Evolutionary conservation across 1,140 invertebrate species (phyloP).

Genomic region (Ridgeia piscesae): DNA sequence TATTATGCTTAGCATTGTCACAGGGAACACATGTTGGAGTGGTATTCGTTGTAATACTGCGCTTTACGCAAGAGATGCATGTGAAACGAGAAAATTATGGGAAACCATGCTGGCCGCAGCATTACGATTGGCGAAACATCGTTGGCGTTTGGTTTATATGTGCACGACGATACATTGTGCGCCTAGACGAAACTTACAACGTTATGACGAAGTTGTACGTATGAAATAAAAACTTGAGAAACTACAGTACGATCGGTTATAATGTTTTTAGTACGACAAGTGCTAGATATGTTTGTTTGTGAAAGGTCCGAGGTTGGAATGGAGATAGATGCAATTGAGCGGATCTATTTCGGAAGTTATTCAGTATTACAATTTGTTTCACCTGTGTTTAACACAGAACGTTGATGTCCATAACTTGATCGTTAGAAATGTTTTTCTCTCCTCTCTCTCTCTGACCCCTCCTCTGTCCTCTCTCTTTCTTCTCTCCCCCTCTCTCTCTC

Average conservation of each 20-base stretch:
- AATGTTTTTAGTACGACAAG: not conserved
- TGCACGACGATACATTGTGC: not conserved
- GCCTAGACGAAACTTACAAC: not conserved
- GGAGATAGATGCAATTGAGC: not conserved
- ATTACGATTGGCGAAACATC: not conserved
- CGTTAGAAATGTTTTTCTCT: not conserved
- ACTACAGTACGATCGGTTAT: not conserved
- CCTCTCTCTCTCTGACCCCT: too few relatives aligned
- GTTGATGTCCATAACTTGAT: not conserved
- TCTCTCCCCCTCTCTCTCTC: too few relatives aligned
- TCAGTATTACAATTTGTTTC: not conserved
- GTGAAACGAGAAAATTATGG: too few relatives aligned
- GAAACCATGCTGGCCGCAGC: not conserved
- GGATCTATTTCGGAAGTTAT: not conserved
- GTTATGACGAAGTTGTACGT: not conserved
- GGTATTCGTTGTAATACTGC: too few relatives aligned
- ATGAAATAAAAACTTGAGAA: not conserved
- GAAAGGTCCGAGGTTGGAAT: not conserved
- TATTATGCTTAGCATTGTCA: too few relatives aligned
- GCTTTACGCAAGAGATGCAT: too few relatives aligned
- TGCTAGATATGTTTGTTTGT: not conserved
- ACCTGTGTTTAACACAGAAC: not conserved
- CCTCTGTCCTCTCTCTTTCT: too few relatives aligned
- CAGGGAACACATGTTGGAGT: too few relatives aligned
- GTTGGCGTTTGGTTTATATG: not conserved